Evolutionary conservation across 1,140 invertebrate species (phyloP).

Genomic region (Drosophila nigrodunni): DNA sequence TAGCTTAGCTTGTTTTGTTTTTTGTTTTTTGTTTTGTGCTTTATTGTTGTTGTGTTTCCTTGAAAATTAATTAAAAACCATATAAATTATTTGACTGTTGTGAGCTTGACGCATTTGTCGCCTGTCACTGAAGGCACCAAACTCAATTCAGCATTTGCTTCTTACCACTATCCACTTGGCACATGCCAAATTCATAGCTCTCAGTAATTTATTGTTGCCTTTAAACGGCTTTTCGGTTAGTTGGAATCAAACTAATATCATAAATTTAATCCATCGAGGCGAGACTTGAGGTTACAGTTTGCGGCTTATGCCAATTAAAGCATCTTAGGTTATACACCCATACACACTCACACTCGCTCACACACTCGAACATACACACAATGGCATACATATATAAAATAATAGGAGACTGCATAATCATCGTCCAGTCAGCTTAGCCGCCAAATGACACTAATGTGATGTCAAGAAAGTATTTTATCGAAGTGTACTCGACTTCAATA

Average conservation of each 20-base stretch:
- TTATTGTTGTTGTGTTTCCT: not conserved
- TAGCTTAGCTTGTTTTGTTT: not conserved
- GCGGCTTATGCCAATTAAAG: slow-evolving; percentile 55
- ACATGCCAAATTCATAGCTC: slow-evolving; percentile 6
- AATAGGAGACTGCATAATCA: slow-evolving; percentile 3
- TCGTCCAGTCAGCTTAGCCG: slow-evolving; percentile 13
- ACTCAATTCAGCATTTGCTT: slow-evolving; percentile 12
- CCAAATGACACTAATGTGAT: slow-evolving; percentile 11
- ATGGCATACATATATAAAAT: not conserved
- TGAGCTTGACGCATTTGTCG: slow-evolving; percentile 27
- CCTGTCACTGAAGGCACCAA: slow-evolving; percentile 3
- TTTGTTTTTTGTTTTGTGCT: not conserved
- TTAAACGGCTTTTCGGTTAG: slow-evolving; percentile 18
- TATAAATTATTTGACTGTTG: slow-evolving; percentile 59
- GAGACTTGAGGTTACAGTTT: slow-evolving; percentile 41
- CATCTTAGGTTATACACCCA: slow-evolving; percentile 45
- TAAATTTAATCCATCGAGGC: slow-evolving; percentile 12
- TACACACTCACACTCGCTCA: not conserved
- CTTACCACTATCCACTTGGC: slow-evolving; percentile 11
- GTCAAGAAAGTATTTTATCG: not conserved
- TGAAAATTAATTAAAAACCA: slow-evolving; percentile 68
- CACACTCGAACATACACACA: not conserved
- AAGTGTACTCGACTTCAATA: not conserved
- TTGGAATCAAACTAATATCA: slow-evolving; percentile 37
- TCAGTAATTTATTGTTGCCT: slow-evolving; percentile 21